These are phyloP conservation scores for Pseudeuparius sepicola DNA, from an alignment of 2,888 invertebrate genomes.

Conservation along the genomic window DNA sequence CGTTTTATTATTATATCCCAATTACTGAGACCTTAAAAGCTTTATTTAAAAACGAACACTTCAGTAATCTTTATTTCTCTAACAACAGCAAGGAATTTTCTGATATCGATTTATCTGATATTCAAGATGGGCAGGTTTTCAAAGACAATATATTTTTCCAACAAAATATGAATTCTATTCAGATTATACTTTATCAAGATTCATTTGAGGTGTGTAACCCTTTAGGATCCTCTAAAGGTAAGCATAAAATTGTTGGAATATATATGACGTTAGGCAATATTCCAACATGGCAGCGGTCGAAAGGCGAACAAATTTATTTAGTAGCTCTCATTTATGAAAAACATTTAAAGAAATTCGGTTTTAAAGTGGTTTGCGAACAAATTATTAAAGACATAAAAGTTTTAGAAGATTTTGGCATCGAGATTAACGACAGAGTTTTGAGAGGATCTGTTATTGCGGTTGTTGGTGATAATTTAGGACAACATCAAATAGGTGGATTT, in stretches of 20 bases:
- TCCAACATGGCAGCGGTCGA: constrained; percentile 21
- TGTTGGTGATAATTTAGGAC: constrained; percentile 25
- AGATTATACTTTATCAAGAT: constrained; percentile 22
- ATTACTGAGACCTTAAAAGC: constrained; percentile 4
- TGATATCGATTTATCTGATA: not conserved
- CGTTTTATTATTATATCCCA: constrained; percentile 5
- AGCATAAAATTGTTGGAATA: constrained; percentile 28
- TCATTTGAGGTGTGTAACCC: constrained; percentile 30
- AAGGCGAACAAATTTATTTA: constrained; percentile 26
- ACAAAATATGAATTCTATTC: not conserved
- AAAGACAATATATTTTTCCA: not conserved
- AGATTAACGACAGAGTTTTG: constrained; percentile 12
- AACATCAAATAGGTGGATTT: constrained; percentile 29
- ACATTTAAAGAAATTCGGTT: constrained; percentile 24
- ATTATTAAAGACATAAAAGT: constrained; percentile 24
- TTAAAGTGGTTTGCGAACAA: constrained; percentile 17
- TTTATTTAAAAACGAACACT: not conserved
- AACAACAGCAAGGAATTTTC: not conserved
- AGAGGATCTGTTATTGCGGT: constrained; percentile 24
- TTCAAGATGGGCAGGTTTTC: not conserved
- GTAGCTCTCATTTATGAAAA: constrained; percentile 27
- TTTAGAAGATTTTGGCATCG: constrained; percentile 24
- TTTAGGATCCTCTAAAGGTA: constrained; percentile 26
- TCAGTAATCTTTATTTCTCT: not conserved
- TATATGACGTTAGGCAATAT: constrained; percentile 28